Evolutionary conservation across 2,797 vertebrate genomes (phyloP), one percentile per base, ranked within the genome.

Genomic region (Hyperoplus immaculatus): DNA sequence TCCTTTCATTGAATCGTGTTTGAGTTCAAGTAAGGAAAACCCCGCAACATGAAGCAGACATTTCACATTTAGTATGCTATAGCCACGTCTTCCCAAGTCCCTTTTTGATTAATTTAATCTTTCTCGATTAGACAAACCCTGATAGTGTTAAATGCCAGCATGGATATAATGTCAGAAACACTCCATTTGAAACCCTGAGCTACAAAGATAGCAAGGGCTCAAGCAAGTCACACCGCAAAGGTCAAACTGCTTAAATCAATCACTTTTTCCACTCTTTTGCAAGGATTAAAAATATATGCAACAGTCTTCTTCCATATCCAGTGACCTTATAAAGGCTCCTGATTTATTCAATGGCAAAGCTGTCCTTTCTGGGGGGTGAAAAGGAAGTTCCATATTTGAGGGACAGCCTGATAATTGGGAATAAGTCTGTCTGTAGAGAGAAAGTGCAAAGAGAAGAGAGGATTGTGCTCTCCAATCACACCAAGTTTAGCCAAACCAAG

Each of bases 381-480:
- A 84, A 89, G 71, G 78, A 87, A 80, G 78, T 78, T 80, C n/a
- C 43, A 9, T 13, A 61, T 72, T 74, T 80, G 75, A 72, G 45
- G 49, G 60, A 29, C 53, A 45, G 15, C 9, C 41, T 15, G 72
- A 89, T 82, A 9, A 13, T 5, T 71, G 69, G 43, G 82, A 88
- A 87, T 77, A 80, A 63, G n/a, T 65, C 51, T 74, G 60, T 69
- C 55, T 71, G 72, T 12, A 29, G 46, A 16, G 6, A 64, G 50
- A 47, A 62, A 75, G 73, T 39, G 62, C 45, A 71, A 43, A 72
- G 11, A 69, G 16, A 42, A 5, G 29, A 54, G 29, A 76, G 14
- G 9, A 56, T 3, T 56, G 49, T 42, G 54, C 18, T 65, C 45
- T 57, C 60, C 12, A 69, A 55, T 65, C n/a, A 53, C 16, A 45